Evolutionary conservation across 2,888 invertebrate species (phyloP), one percentile per base, ranked within the genome.

Genomic region (Drosophila neonasuta): DNA sequence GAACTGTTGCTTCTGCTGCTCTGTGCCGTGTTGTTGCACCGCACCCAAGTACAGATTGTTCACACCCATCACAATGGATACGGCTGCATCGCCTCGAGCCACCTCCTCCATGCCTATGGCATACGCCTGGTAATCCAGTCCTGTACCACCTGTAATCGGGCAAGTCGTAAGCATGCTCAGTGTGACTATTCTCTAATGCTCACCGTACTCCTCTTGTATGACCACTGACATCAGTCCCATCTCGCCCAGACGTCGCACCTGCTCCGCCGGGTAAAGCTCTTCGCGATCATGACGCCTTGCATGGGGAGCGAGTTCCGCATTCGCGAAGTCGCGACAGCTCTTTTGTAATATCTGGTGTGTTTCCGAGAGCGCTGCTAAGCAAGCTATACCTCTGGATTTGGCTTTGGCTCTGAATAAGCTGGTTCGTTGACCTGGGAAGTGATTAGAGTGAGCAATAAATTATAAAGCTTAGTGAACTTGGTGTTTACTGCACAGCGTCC

Each of bases 91-190:
- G 0, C 95, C 95, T 73, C 96, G 92, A 3, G 97, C 97, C 74
- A 98, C 95, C 91, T 98, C 98, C 91, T 98, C 98, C 92, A 97
- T 93, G 1, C 96, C 97, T 76, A 98, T 96, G 4, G 96, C 94
- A 91, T 98, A 98, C 0, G 98, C 97, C 60, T 97, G 91, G 88
- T 96, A 96, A 90, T 98, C 98, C 29, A 98, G 91, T 0, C 97
- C 98, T 11, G 96, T 93, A 0, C 98, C 98, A 10, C 97, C 90
- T 89, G 57, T 0, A 52, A 58, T 5, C 24, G 24, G 24, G 6
- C 4, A 41, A 48, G 1, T 36, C 36, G n/a, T 36, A n/a, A 36
- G 36, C 36, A 6, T 3, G 17, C 32, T 34, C 1, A 17, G 48
- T 20, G 15, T 11, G 44, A 24, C n/a, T 24, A 10, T 10, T 29